Base-by-base conservation (phyloP, 2,113 vertebrate species). In the Philantomba maxwellii region DNA sequence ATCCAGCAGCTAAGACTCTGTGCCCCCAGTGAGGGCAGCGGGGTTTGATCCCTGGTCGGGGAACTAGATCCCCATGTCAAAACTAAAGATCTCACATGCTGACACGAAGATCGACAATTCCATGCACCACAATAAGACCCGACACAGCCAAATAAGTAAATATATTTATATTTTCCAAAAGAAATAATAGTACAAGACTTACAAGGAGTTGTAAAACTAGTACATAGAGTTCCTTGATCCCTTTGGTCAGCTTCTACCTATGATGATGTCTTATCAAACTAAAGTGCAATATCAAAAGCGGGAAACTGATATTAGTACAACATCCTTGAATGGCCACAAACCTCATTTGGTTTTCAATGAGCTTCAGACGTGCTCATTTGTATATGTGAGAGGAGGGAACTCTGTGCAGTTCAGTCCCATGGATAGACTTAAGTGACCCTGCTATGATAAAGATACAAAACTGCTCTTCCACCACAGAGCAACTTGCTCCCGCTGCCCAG, bases 81-180 rank as follows among this genome's bases (percentile, higher is more conserved):
- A 39, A 23, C n/a, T 23, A 39, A 70, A 39, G 19, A 70, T 39
- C 66, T 70, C n/a, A 70, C 2, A 0, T 70, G n/a, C n/a, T 39
- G 66, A 23, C 5, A 70, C 0, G 2, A 70, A 39, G 10, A 39
- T 1, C 0, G 1, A 39, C n/a, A 70, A 12, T 70, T 70, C 66
- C 66, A 39, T 0, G 2, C 0, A 5, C 66, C 33, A 0, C 19
- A 39, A 6, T 12, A 12, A 70, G 66, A 70, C 66, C n/a, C 0
- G 19, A 39, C 66, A 39, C 66, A 70, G n/a, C 66, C 66, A 70
- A 70, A 70, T 70, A 23, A 70, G n/a, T 70, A 39, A 70, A 70
- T 70, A 70, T 39, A 70, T 70, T 39, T 70, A 70, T 39, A 23
- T 70, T 70, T 70, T 70, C 19, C 21, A 39, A 70, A 70, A 70